Conservation (phyloP, 2,888 invertebrate genomes). For the Apodemia zela region DNA sequence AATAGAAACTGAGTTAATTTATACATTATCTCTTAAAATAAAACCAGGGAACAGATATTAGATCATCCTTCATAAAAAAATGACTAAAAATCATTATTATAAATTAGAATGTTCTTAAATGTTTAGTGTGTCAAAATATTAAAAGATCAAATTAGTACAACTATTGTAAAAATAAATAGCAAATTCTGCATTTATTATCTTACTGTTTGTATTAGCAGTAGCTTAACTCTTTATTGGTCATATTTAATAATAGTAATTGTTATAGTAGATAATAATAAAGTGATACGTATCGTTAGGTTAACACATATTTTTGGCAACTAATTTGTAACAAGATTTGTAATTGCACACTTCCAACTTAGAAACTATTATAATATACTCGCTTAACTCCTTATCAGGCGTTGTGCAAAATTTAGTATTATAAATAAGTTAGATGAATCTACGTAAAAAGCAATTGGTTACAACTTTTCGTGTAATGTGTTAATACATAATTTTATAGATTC, state of each 20-base stretch:
- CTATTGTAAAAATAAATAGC: neutral
- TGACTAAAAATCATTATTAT: neutral
- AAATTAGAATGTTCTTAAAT: neutral
- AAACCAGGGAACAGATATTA: too few species aligned
- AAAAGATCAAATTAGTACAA: neutral
- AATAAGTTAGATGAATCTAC: constrained; percentile 4
- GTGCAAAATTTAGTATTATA: constrained; percentile 3
- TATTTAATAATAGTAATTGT: too few species aligned
- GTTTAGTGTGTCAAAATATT: neutral
- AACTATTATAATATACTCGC: neutral
- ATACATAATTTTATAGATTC: constrained; percentile 13
- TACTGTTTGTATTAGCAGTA: too few species aligned
- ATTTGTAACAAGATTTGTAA: neutral
- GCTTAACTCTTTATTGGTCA: too few species aligned
- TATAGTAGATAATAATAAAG: neutral
- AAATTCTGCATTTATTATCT: constrained; percentile 5
- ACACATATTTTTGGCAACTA: constrained; percentile 2
- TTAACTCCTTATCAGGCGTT: neutral
- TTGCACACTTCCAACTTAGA: neutral
- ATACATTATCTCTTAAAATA: too few species aligned
- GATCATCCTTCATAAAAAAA: too few species aligned
- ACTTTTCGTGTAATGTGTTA: constrained; percentile 1
- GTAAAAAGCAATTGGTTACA: neutral
- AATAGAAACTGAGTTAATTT: too few species aligned
- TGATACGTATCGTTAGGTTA: neutral